Percentiles rank a stretch among this genome's conserved stretches.
These are phyloP conservation scores for Charadrius vociferus DNA, from an alignment of 2,113 vertebrate species.

Conservation along the genomic window DNA sequence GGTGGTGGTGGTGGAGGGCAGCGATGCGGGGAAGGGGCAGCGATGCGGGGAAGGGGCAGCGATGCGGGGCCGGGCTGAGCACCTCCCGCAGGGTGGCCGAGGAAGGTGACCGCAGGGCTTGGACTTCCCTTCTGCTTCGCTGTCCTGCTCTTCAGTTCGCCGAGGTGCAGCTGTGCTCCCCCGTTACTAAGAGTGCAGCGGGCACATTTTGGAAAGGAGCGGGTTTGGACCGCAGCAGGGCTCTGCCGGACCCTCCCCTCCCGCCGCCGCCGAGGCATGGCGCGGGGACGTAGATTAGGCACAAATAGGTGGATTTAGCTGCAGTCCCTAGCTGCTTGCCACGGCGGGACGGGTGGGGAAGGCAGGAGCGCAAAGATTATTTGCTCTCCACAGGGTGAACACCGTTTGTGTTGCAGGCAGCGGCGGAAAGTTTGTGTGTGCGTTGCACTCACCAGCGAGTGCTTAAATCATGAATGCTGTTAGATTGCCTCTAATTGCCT, in stretches of 20 bases:
- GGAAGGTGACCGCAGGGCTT: not conserved
- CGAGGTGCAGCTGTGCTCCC: too few species aligned
- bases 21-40: not conserved
- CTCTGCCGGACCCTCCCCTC: not conserved
- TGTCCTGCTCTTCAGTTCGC: not conserved
- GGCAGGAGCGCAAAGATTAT: not conserved
- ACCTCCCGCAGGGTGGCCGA: not conserved
- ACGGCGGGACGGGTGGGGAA: fast-evolving
- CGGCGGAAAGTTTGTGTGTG: not conserved
- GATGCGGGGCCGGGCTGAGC: not conserved
- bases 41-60: not conserved
- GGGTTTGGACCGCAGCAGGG: fast-evolving
- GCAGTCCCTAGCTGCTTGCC: not conserved
- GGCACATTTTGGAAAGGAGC: not conserved
- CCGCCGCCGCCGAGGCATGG: fast-evolving
- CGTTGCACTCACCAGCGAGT: not conserved
- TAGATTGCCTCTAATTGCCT: not conserved
- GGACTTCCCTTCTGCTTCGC: too few species aligned
- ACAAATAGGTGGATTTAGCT: not conserved
- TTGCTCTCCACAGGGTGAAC: not conserved
- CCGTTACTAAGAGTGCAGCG: fast-evolving
- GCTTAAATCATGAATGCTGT: not conserved
- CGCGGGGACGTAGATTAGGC: fast-evolving
- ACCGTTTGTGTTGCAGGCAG: not conserved
- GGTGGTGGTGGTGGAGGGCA: fast-evolving